Percentiles rank a stretch among this genome's conserved stretches.
Conservation (phyloP, 2,113 vertebrate genomes). For the Chitala chitala region DNA sequence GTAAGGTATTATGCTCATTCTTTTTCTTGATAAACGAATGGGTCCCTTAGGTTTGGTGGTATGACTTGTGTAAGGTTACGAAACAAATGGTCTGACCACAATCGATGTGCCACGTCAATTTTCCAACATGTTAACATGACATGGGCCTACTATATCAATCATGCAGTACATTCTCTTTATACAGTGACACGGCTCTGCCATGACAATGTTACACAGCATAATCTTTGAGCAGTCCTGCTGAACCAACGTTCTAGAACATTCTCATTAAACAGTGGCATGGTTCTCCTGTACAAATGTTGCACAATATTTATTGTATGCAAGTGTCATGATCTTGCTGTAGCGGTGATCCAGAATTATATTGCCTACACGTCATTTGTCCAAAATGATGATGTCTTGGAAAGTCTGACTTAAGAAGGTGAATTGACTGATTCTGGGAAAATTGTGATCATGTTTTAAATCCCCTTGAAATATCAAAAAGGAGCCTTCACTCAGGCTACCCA, state of each 20-base stretch:
- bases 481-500: slow-evolving; percentile 2
- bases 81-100: background rate
- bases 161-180: background rate
- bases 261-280: background rate
- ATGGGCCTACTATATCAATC: background rate
- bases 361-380: too few species aligned
- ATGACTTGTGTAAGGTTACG: background rate
- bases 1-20: too few species aligned
- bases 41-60: background rate
- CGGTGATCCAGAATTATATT: slow-evolving; percentile 12
- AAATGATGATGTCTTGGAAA: too few species aligned
- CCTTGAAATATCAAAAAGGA: slow-evolving; percentile 14
- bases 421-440: slow-evolving; percentile 11
- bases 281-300: background rate
- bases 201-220: too few species aligned
- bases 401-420: slow-evolving; percentile 2
- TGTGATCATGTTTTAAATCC: slow-evolving; percentile 12
- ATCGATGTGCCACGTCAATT: background rate
- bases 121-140: background rate
- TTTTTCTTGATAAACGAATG: background rate
- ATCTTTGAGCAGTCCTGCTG: background rate
- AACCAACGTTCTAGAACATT: background rate
- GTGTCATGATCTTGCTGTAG: too few species aligned
- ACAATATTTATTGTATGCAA: background rate
- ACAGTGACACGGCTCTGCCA: slow-evolving; percentile 1